Percentiles rank a stretch among this genome's conserved stretches.
Evolutionary conservation across 1,140 invertebrate species (phyloP).

Genomic region (Ephestia elutella): DNA sequence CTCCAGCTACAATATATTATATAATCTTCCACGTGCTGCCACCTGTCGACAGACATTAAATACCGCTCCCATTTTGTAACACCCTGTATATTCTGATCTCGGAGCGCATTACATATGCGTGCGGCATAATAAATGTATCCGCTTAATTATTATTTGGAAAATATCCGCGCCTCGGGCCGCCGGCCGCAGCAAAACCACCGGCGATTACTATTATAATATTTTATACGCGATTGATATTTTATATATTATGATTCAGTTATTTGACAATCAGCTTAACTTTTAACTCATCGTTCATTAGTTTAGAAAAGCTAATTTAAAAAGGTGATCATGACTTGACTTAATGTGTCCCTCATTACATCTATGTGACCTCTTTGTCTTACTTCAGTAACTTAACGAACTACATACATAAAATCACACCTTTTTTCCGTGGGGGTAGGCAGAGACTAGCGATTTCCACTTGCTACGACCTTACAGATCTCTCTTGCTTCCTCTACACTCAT

Average conservation of each 20-base stretch:
- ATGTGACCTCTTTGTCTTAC: no score
- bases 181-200: constrained; percentile 20
- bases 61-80: constrained; percentile 5
- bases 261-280: neutral
- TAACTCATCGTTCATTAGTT: no score
- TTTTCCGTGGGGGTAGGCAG: no score
- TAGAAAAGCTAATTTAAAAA: no score
- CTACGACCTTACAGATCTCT: no score
- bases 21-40: neutral
- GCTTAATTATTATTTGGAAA: constrained; percentile 72
- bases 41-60: neutral
- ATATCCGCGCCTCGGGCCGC: constrained; percentile 61
- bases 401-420: no score
- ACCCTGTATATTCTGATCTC: constrained; percentile 39
- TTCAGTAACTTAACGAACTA: no score
- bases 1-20: no score
- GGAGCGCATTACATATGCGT: constrained; percentile 54
- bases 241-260: neutral
- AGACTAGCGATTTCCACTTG: no score
- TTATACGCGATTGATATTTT: neutral
- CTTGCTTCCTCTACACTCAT: no score
- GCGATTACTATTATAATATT: constrained; percentile 1
- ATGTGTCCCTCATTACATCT: no score
- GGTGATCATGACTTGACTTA: no score
- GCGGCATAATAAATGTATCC: constrained; percentile 67